Conservation (phyloP, 1,140 invertebrate genomes). For the Ceratina calcarata region DNA sequence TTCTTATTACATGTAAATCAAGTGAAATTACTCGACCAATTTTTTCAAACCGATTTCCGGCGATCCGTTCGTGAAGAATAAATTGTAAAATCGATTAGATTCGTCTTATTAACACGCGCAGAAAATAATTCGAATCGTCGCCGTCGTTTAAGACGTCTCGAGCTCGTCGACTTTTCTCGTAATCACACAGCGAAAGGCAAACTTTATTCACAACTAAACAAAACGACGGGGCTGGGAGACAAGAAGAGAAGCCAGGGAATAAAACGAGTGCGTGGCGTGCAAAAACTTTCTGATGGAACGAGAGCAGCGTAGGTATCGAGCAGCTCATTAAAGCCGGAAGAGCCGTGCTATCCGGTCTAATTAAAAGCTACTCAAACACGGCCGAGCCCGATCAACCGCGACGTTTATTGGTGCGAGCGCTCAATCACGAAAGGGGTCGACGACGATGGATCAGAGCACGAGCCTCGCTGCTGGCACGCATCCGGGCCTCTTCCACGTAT, state of each 20-base stretch:
- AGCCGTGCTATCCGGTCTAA: constrained; percentile 35
- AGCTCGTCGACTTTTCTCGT: not conserved
- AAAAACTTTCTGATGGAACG: not conserved
- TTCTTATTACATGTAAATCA: not conserved
- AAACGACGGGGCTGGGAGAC: not conserved
- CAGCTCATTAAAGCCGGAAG: constrained; percentile 33
- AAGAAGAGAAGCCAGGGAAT: not conserved
- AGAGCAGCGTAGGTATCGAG: not conserved
- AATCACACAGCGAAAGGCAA: not conserved
- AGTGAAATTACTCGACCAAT: too few relatives aligned
- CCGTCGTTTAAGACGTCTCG: too few relatives aligned
- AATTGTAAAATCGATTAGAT: too few relatives aligned
- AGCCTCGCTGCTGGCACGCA: not conserved
- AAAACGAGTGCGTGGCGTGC: not conserved
- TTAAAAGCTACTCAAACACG: constrained; percentile 43
- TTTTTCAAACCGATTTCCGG: too few relatives aligned
- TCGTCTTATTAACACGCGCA: too few relatives aligned
- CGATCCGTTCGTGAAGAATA: too few relatives aligned
- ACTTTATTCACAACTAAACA: not conserved
- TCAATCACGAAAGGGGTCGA: constrained; percentile 38
- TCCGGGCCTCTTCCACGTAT: constrained; percentile 47
- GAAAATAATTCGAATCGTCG: too few relatives aligned
- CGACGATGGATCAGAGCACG: not conserved
- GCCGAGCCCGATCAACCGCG: constrained; percentile 26
- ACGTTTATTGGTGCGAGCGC: constrained; percentile 44